Evolutionary conservation across 37 sponge, comb jelly and placozoan species (phyloP), one percentile per base, ranked within the genome.

Genomic region (Beroe ovata): DNA sequence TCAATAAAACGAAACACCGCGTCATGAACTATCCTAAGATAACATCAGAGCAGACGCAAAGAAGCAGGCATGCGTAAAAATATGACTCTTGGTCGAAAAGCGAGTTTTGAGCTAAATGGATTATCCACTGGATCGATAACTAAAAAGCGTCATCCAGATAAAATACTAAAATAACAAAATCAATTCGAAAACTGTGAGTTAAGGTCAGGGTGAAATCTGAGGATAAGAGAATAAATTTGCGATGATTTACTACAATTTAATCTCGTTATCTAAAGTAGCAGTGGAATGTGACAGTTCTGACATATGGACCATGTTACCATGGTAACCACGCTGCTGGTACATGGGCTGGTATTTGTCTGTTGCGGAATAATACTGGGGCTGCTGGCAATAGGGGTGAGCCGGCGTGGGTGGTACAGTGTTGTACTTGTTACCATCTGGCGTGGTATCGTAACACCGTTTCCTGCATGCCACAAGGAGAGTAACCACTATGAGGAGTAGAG

Each of bases 261-360:
- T 77, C 54, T 77, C 84, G 23, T 77, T 42, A 77, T 77, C 84
- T 77, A 77, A 77, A 8, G 84, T 77, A 8, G 42, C 84, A 19
- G 84, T 77, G 26, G 84, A 77, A 30, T 42, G 54, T 11, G 84
- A 39, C 22, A 77, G 54, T 77, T 77, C 84, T 16, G 47, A 19
- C 84, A 77, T 77, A 23, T 77, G 54, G 25, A 77, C 22, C 84
- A 77, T 77, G 33, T 77, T 77, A 40, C 84, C 84, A 77, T 77
- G 84, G 84, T 20, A 19, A 21, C 47, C 47, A 0, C 28, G 21
- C 4, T 38, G n/a, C 21, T 39, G 84, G 38, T 21, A 42, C 42
- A 77, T 42, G 54, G 20, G 35, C 1, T 77, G 8, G 36, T 66
- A 34, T 33, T 26, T 29, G 26, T 14, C 23, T 6, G 26, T 1